These are phyloP conservation scores for Euwallacea similis DNA, from an alignment of 1,140 invertebrate species.

Conservation along the genomic window DNA sequence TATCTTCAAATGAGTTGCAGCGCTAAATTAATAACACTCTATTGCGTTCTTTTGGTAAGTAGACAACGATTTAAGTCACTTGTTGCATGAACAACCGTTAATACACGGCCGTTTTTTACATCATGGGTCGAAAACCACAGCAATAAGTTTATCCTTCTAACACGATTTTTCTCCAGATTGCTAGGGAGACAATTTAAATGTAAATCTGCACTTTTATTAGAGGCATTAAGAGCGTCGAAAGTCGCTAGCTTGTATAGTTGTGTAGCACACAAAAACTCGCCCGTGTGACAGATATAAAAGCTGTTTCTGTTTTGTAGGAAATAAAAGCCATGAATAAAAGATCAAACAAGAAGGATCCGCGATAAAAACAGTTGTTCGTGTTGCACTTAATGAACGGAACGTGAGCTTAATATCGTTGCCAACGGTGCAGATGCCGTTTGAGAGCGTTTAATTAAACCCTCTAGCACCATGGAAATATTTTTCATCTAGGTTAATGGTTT, in stretches of 20 bases:
- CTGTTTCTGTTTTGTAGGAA: constrained; percentile 2
- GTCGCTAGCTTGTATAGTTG: background rate
- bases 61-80: too few relatives aligned
- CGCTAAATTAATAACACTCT: too few relatives aligned
- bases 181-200: background rate
- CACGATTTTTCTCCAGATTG: background rate
- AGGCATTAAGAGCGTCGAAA: background rate
- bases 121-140: too few relatives aligned
- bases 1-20: too few relatives aligned
- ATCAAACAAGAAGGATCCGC: constrained; percentile 7
- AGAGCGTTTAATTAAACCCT: constrained; percentile 9
- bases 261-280: background rate
- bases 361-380: constrained; percentile 13
- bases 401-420: constrained; percentile 1
- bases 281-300: constrained; percentile 1
- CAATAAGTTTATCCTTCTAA: background rate
- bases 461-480: background rate
- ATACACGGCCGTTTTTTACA: too few relatives aligned
- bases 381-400: constrained; percentile 9
- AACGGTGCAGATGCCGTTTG: background rate
- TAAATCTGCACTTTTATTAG: constrained; percentile 2
- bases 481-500: too few relatives aligned
- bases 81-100: too few relatives aligned
- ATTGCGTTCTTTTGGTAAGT: too few relatives aligned
- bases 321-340: constrained; percentile 10